Evolutionary conservation across 2,797 vertebrate genomes (phyloP).

Genomic region (Hippopotamyrus pictus): DNA sequence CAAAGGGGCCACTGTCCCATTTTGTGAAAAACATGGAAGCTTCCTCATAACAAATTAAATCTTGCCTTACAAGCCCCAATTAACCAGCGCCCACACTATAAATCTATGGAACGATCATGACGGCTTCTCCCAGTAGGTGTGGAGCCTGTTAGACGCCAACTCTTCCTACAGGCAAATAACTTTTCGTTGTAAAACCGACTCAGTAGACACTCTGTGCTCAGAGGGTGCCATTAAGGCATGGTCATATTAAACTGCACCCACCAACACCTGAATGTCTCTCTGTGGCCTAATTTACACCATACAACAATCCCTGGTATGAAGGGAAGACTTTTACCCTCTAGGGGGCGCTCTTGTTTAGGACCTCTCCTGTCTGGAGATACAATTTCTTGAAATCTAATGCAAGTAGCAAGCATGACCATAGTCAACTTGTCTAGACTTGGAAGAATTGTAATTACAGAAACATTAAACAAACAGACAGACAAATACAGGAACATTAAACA

Average conservation of each 20-base stretch:
- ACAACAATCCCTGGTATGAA: background rate
- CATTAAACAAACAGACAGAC: background rate
- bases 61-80: background rate
- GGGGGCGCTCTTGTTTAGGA: background rate
- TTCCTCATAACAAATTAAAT: background rate
- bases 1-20: background rate
- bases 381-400: background rate
- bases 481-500: background rate
- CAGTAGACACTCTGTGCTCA: background rate
- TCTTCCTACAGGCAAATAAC: background rate
- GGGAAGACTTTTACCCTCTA: background rate
- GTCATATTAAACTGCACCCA: conserved; percentile 2
- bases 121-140: background rate
- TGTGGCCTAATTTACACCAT: conserved; percentile 1
- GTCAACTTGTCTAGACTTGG: background rate
- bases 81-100: background rate
- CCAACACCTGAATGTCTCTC: background rate
- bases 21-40: background rate
- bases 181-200: conserved; percentile 7
- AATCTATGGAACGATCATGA: background rate
- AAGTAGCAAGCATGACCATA: background rate
- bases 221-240: conserved; percentile 2
- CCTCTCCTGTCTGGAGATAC: background rate
- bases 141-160: background rate
- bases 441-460: background rate